Conservation (phyloP, 2,797 vertebrate genomes). For the Falco novaeseelandiae region DNA sequence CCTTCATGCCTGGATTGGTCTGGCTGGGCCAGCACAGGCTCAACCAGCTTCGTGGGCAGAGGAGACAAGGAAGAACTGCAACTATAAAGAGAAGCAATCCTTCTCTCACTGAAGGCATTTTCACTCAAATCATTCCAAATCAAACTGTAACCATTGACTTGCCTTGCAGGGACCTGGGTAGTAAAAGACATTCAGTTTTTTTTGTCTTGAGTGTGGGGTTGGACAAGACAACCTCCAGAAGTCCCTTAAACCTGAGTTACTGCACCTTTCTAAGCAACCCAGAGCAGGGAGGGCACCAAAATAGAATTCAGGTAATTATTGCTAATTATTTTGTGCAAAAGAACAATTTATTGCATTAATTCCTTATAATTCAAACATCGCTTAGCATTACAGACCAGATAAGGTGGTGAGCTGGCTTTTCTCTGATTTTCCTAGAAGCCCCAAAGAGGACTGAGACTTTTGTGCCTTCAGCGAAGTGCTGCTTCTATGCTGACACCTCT, state of each 20-base stretch:
- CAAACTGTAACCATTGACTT: not conserved
- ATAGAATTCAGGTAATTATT: not conserved
- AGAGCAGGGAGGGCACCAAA: not conserved
- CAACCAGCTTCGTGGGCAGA: fast-evolving
- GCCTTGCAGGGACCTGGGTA: not conserved
- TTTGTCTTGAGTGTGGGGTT: not conserved
- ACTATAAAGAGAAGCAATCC: not conserved
- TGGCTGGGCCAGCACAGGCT: not conserved
- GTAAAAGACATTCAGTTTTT: not conserved
- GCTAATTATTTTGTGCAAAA: not conserved
- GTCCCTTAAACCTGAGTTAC: not conserved
- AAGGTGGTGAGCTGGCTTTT: not conserved
- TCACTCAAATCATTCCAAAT: not conserved
- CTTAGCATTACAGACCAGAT: not conserved
- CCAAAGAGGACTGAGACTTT: not conserved
- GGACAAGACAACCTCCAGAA: not conserved
- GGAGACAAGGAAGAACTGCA: not conserved
- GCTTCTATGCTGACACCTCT: not conserved
- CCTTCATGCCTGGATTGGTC: not conserved
- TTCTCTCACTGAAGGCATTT: not conserved
- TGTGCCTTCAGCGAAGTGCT: not conserved
- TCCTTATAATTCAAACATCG: not conserved
- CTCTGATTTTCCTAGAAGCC: not conserved
- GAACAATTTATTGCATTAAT: not conserved
- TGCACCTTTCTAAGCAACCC: not conserved